phyloP scores from a whole-genome alignment of 2,113 vertebrate genomes.

The Collichthys lucidus region DNA sequence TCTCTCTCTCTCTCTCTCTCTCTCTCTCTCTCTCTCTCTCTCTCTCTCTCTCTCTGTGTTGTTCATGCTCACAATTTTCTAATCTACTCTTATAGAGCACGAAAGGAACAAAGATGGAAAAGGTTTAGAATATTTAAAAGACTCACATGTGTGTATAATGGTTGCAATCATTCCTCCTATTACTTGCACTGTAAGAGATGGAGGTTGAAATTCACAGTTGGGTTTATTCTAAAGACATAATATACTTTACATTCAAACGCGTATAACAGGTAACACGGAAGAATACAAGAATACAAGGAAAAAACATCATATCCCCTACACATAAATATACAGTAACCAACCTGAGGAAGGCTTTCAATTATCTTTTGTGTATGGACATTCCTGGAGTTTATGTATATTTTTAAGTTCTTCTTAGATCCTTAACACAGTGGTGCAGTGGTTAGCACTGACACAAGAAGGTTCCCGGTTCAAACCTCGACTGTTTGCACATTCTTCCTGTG shows the following conservation, averaged over 20 bases:
- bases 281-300: neutral
- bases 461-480: too few species aligned
- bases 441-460: too few species aligned
- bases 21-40: too few species aligned
- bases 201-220: neutral
- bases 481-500: too few species aligned
- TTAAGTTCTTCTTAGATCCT: too few species aligned
- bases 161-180: neutral
- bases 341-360: neutral
- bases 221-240: neutral
- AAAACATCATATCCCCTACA: neutral
- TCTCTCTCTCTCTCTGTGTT: constrained; percentile 26
- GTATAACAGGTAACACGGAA: neutral
- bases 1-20: constrained; percentile 24
- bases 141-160: neutral
- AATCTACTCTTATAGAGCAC: neutral
- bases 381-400: too few species aligned
- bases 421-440: too few species aligned
- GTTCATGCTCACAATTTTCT: constrained; percentile 24
- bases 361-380: neutral
- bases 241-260: neutral
- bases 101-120: neutral
- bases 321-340: too few species aligned
- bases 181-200: neutral
- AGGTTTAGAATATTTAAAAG: neutral